Evolutionary conservation across 2,888 invertebrate species (phyloP).

Genomic region (Sialis lutaria): DNA sequence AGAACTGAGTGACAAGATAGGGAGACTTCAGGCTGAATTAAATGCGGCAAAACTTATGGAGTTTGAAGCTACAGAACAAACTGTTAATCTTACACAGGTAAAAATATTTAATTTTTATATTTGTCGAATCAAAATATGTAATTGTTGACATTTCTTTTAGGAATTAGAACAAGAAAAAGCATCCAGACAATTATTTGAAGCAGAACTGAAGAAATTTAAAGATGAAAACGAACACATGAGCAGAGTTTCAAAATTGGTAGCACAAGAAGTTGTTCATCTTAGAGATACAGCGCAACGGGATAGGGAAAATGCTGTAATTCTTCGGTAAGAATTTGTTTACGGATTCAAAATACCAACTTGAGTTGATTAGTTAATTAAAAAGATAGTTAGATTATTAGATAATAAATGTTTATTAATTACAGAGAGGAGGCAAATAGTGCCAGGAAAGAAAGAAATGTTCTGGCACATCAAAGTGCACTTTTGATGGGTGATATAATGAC

Average conservation of each 20-base stretch:
- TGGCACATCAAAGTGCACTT: constrained; percentile 50
- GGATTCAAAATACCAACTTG: neutral
- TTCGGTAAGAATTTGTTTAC: constrained; percentile 22
- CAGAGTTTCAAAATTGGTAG: constrained; percentile 44
- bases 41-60: constrained; percentile 44
- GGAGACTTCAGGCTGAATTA: constrained; percentile 46
- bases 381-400: neutral
- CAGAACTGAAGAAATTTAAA: constrained; percentile 31
- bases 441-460: constrained; percentile 41
- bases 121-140: too few relatives aligned
- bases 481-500: constrained; percentile 38
- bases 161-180: constrained; percentile 33
- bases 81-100: constrained; percentile 36
- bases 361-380: neutral
- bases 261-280: constrained; percentile 42
- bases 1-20: constrained; percentile 44
- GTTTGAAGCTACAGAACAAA: constrained; percentile 52
- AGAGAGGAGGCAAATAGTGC: constrained; percentile 38
- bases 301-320: constrained; percentile 32
- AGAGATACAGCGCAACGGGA: constrained; percentile 43
- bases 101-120: constrained; percentile 5
- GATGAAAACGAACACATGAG: constrained; percentile 41
- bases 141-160: constrained; percentile 17
- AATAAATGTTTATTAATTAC: neutral
- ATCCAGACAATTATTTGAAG: constrained; percentile 30